These are phyloP conservation scores for Drosophila engyochracea DNA, from an alignment of 2,888 invertebrate species.

Conservation along the genomic window DNA sequence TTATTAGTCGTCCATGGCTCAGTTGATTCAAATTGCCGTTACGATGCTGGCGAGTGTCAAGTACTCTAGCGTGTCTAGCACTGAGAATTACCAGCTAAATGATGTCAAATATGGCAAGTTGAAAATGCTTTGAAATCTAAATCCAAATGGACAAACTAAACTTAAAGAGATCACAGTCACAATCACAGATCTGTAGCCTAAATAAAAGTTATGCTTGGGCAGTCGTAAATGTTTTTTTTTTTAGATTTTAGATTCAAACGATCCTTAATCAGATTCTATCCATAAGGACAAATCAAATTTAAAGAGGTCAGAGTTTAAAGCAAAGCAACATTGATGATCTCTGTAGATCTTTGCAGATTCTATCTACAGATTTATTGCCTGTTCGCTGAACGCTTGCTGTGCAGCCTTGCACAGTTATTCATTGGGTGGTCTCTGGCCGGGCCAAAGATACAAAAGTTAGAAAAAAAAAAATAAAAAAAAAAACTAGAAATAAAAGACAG, in stretches of 20 bases:
- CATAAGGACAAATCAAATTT: background rate
- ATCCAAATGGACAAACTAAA: background rate
- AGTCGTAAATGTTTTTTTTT: background rate
- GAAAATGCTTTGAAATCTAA: background rate
- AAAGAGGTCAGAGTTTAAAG: conserved; percentile 4
- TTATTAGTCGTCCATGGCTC: conserved; percentile 70
- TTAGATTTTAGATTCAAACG: background rate
- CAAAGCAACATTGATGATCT: background rate
- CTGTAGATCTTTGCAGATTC: background rate
- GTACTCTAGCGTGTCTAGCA: conserved; percentile 1
- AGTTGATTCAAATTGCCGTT: conserved; percentile 70
- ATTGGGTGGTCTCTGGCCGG: conserved; percentile 46
- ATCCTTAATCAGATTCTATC: background rate
- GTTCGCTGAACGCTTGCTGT: conserved; percentile 23
- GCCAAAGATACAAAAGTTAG: conserved; percentile 3
- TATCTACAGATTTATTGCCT: background rate
- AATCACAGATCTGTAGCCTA: background rate
- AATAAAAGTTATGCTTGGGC: background rate
- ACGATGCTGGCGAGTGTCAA: conserved; percentile 16
- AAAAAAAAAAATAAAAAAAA: background rate
- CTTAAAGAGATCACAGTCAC: background rate
- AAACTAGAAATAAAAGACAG: conserved; percentile 4
- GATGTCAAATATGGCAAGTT: background rate
- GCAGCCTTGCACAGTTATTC: conserved; percentile 37
- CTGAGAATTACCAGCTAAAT: background rate